phyloP scores from a whole-genome alignment of 2,797 vertebrate species.

The Darevskia nairensis region DNA sequence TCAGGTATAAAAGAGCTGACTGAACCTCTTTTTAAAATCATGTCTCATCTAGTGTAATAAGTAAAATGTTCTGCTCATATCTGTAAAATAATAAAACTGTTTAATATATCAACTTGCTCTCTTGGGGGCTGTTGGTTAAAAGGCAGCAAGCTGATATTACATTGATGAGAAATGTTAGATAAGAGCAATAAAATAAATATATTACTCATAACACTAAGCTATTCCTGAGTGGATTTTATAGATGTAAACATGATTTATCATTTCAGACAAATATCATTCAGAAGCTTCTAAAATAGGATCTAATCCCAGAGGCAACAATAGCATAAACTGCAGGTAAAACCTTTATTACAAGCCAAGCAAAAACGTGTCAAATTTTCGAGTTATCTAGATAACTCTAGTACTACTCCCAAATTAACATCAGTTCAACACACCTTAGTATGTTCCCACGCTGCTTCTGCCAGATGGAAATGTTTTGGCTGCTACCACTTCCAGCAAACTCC shows the following conservation, averaged over 20 bases:
- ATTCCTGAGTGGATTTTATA: neutral
- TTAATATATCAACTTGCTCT: neutral
- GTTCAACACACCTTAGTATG: neutral
- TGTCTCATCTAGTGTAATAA: slow-evolving; percentile 31
- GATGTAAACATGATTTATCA: neutral
- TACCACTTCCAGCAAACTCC: neutral
- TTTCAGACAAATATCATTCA: neutral
- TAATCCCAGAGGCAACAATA: neutral
- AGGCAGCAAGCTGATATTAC: neutral
- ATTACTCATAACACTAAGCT: neutral
- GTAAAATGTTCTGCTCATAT: neutral
- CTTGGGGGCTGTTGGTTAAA: neutral
- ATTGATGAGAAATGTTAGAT: neutral
- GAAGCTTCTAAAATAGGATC: neutral
- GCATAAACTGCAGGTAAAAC: neutral
- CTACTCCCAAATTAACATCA: neutral
- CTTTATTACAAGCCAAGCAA: too few relatives aligned
- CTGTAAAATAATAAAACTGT: neutral
- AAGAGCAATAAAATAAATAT: neutral
- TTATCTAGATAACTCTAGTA: neutral
- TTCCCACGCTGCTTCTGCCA: neutral
- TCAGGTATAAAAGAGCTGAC: neutral
- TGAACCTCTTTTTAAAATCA: neutral
- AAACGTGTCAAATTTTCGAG: too few relatives aligned
- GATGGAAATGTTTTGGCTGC: neutral